A percentile compares a stretch with the other conserved stretches of the same genome.
phyloP scores from a whole-genome alignment of 2,113 vertebrate genomes.

The Speoplatyrhinus poulsoni region DNA sequence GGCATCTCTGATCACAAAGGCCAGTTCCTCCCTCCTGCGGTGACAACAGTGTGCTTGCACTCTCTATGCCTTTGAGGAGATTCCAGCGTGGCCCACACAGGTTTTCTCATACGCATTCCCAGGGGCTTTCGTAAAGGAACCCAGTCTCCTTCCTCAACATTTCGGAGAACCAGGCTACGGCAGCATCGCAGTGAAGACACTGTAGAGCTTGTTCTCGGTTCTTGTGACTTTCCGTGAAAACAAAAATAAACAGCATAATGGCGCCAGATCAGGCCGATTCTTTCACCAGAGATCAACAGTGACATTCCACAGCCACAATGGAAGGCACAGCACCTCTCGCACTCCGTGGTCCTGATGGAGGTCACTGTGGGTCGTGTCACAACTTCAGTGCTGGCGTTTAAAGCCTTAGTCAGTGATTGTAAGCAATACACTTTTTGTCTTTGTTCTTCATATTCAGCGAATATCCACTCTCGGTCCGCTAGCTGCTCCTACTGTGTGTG shows the following conservation, averaged over 20 bases:
- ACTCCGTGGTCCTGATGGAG: constrained; percentile 25
- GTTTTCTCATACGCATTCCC: constrained; percentile 62
- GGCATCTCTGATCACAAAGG: constrained; percentile 56
- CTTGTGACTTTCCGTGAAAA: constrained; percentile 26
- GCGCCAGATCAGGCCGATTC: constrained; percentile 35
- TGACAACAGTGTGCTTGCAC: constrained; percentile 41
- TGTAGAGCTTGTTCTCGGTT: constrained; percentile 37
- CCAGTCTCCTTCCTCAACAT: constrained; percentile 58
- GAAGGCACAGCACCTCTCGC: constrained; percentile 18
- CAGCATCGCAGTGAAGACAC: constrained; percentile 35
- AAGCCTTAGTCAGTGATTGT: background rate
- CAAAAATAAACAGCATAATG: constrained; percentile 54
- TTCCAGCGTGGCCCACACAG: constrained; percentile 68
- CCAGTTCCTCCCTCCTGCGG: constrained; percentile 50
- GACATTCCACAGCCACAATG: constrained; percentile 46
- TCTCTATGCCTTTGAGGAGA: constrained; percentile 66
- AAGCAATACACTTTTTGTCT: too few relatives aligned
- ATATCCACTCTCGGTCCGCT: too few relatives aligned
- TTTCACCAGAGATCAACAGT: constrained; percentile 42
- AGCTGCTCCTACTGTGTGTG: too few relatives aligned
- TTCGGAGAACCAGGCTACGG: constrained; percentile 50
- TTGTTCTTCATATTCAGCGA: too few relatives aligned
- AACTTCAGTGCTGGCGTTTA: constrained; percentile 54
- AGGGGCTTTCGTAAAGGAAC: constrained; percentile 53
- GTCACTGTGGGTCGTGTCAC: constrained; percentile 54